Conservation (phyloP, 1,140 invertebrate species). For the Aethina tumida region DNA sequence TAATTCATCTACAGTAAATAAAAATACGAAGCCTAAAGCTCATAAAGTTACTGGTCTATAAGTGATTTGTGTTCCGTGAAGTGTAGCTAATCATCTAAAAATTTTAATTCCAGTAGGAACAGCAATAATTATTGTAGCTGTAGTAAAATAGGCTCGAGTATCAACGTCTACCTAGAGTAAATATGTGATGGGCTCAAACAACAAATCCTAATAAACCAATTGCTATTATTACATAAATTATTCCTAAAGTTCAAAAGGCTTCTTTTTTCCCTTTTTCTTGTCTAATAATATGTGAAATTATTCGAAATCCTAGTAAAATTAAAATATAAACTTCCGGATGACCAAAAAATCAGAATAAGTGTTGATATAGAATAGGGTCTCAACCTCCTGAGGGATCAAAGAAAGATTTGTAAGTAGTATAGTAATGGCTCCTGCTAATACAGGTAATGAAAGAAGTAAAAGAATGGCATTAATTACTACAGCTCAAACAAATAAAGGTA, state of each 20-base stretch:
- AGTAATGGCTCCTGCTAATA: too few relatives aligned
- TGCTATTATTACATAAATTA: slow-evolving; percentile 51
- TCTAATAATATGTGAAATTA: slow-evolving; percentile 53
- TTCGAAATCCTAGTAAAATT: slow-evolving; percentile 51
- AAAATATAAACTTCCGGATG: slow-evolving; percentile 69
- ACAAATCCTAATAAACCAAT: slow-evolving; percentile 58
- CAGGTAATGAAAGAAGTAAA: too few relatives aligned
- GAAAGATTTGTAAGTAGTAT: too few relatives aligned
- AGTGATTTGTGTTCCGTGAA: too few relatives aligned
- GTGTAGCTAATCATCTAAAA: too few relatives aligned
- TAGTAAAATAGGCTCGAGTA: slow-evolving; percentile 62
- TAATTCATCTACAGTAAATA: too few relatives aligned
- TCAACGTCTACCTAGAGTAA: slow-evolving; percentile 64
- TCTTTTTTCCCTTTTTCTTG: slow-evolving; percentile 47
- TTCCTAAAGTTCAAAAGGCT: slow-evolving; percentile 46
- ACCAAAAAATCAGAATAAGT: slow-evolving; percentile 71
- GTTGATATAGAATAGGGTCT: slow-evolving; percentile 66
- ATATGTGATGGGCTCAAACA: slow-evolving; percentile 61
- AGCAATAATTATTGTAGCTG: slow-evolving; percentile 62
- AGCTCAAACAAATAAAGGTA: too few relatives aligned
- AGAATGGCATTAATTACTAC: too few relatives aligned
- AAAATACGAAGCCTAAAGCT: too few relatives aligned
- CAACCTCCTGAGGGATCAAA: too few relatives aligned
- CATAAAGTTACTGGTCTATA: too few relatives aligned
- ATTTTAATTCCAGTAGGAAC: too few relatives aligned